Base-by-base conservation (phyloP, 2,797 vertebrate species). In the Paratrypauchen microcephalus region DNA sequence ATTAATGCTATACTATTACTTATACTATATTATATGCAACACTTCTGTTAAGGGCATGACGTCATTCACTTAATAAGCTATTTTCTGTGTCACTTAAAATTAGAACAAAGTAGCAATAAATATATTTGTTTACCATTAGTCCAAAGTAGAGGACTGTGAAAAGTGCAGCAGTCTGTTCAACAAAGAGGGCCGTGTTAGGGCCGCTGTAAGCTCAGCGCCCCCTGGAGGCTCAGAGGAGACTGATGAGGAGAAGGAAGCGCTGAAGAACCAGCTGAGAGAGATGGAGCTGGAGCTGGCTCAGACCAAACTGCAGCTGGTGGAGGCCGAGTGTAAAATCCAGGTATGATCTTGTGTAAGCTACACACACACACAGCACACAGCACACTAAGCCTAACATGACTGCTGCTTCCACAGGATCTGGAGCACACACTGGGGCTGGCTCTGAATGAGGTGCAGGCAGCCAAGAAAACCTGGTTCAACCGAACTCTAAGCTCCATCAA, bases 381-480 rank as follows among this genome's bases (percentile, higher is more conserved):
- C 58, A 16, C 41, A 45, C 12, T 45, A 55, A 21, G 11, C 30
- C 30, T 28, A 32, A 12, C 30, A 36, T 36, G 28, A 13, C 76
- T 47, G 56, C 26, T 61, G n/a, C 48, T 52, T 32, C 12, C 39
- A 57, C 87, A 99, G 98, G 98, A 99, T 79, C 88, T 99, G 87
- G 98, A 99, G 87, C 98, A 99, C 68, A 96, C 98, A 79, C 90
- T 99, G 90, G 98, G 97, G 75, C 93, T 98, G 78, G 96, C 97
- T 24, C 88, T 99, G 56, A 98, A 94, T 0, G 98, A 99, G 89
- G 96, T 99, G 19, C 97, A 99, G 87, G 97, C 98, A 1, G 96
- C 97, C 83, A 98, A 98, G 93, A 99, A 99, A 94, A 99, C 98
- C 0, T 99, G 98, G 98, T 99, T 99, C 93, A 99, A 98, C 94